phyloP scores from a whole-genome alignment of 2,113 vertebrate species.

The Callopanchax toddi region DNA sequence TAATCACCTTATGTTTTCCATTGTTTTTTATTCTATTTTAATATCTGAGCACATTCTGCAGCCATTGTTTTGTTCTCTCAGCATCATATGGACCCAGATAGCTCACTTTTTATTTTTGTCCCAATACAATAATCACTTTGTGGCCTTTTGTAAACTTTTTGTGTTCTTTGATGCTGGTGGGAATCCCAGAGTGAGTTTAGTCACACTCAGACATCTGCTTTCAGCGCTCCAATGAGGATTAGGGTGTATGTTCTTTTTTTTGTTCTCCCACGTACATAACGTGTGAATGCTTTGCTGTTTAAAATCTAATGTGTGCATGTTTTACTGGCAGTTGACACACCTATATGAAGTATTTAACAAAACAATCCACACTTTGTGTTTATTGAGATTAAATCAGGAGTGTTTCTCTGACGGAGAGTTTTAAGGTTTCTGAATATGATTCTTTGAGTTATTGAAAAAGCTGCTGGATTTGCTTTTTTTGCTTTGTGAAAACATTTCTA shows the following conservation, averaged over 20 bases:
- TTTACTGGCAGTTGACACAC: constrained; percentile 6
- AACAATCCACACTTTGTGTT: background rate
- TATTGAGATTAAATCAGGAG: background rate
- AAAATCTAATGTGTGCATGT: constrained; percentile 3
- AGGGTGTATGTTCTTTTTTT: constrained; percentile 11
- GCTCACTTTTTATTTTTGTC: background rate
- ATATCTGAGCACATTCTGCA: too few species aligned
- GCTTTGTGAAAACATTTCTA: background rate
- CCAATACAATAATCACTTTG: background rate
- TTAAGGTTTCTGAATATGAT: background rate
- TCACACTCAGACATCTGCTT: background rate
- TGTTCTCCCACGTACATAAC: background rate
- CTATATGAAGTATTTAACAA: constrained; percentile 4
- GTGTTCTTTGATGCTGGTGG: background rate
- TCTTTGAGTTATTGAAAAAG: background rate
- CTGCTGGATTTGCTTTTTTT: constrained; percentile 5
- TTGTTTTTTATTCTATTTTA: too few species aligned
- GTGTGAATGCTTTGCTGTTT: constrained; percentile 7
- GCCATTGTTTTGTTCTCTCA: too few species aligned
- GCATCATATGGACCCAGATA: background rate
- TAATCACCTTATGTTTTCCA: too few species aligned
- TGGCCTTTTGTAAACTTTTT: background rate
- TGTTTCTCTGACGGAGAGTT: background rate
- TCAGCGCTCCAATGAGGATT: background rate
- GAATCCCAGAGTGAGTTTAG: too few species aligned